Conservation (phyloP, 2,113 vertebrate genomes). For the Coptodon bakossiorum region DNA sequence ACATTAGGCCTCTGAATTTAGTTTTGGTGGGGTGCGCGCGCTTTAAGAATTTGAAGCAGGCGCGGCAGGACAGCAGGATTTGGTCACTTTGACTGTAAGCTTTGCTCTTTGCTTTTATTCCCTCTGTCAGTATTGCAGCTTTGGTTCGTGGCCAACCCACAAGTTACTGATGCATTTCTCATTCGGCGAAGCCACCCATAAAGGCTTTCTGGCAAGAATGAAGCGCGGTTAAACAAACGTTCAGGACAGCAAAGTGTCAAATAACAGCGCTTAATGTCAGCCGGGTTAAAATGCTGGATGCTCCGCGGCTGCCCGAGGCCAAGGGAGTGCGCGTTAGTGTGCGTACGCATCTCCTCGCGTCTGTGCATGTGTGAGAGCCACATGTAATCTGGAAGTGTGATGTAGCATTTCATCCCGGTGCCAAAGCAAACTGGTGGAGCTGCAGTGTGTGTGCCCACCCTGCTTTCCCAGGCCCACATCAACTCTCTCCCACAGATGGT, state of each 20-base stretch:
- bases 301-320: background rate
- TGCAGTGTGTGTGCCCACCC: constrained; percentile 40
- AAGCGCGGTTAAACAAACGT: constrained; percentile 16
- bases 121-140: background rate
- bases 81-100: background rate
- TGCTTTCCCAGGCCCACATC: constrained; percentile 28
- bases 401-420: constrained; percentile 39
- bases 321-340: background rate
- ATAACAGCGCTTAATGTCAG: constrained; percentile 21
- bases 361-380: constrained; percentile 11
- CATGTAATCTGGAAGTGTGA: constrained; percentile 36
- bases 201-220: background rate
- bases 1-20: background rate
- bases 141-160: constrained; percentile 20
- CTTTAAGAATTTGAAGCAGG: background rate
- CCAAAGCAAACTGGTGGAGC: constrained; percentile 55
- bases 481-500: constrained; percentile 57
- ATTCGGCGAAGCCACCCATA: constrained; percentile 13
- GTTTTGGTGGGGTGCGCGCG: background rate
- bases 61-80: background rate
- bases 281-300: constrained; percentile 16
- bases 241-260: constrained; percentile 43
- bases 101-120: constrained; percentile 19
- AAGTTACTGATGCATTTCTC: constrained; percentile 2
- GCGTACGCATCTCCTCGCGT: background rate